phyloP scores from a whole-genome alignment of 2,888 invertebrate species.

The Ellobium chinense region DNA sequence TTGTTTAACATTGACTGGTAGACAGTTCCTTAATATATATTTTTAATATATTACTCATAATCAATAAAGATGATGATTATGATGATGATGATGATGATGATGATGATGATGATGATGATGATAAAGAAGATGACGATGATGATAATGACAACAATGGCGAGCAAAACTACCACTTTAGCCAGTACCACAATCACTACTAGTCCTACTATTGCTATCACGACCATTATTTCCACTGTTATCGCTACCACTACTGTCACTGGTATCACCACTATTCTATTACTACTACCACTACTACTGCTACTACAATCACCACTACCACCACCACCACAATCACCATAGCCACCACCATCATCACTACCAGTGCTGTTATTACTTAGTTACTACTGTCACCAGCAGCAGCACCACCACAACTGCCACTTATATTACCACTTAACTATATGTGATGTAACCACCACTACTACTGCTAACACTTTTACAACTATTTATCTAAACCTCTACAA shows the following conservation, averaged over 20 bases:
- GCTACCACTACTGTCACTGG: background rate
- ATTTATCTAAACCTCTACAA: background rate
- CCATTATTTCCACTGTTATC: background rate
- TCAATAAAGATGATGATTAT: background rate
- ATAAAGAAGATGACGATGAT: background rate
- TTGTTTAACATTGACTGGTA: too few relatives aligned
- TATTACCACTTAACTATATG: too few relatives aligned
- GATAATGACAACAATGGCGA: background rate
- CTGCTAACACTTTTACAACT: too few relatives aligned
- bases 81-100: background rate
- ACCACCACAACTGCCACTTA: background rate
- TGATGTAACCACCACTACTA: background rate
- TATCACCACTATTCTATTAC: background rate
- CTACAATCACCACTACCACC: background rate
- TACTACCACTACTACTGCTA: background rate
- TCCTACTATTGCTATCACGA: background rate
- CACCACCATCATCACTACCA: background rate
- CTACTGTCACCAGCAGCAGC: background rate
- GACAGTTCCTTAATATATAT: too few relatives aligned
- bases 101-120: constrained; percentile 15
- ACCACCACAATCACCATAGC: background rate
- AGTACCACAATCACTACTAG: background rate
- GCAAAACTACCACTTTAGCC: background rate
- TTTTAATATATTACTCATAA: too few relatives aligned
- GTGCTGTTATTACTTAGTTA: background rate